Evolutionary conservation across 2,888 invertebrate genomes (phyloP), one percentile per base, ranked within the genome.

Genomic region (Nycteola revayana): DNA sequence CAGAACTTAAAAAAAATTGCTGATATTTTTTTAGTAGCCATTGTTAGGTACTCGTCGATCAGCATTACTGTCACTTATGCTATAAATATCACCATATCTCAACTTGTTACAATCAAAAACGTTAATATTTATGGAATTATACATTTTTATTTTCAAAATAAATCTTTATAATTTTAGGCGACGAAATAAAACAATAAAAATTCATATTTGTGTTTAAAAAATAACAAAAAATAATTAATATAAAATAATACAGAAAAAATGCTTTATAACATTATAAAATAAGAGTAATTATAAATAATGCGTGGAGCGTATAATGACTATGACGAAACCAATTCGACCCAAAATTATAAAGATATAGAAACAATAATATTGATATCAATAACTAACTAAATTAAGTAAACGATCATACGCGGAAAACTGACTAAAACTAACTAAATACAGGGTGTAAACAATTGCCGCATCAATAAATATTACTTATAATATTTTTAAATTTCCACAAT

Each of bases 361-460:
- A 43, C 44, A 36, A 47, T 33, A 43, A 49, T 45, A 52, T 47
- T 38, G 32, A 37, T 53, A 44, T 22, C 14, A 24, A 30, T 44
- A 63, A 59, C 57, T 69, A 63, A 66, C 61, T 60, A 63, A 60
- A 66, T 69, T 70, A 74, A 66, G 66, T 70, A 68, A 54, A 61
- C 51, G 56, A 55, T 56, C 49, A 54, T 59, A 56, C 56, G 55
- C 45, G 51, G n/a, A 65, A 60, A 66, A 62, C 61, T 59, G 54
- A 57, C 50, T 66, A 50, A 57, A 63, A 52, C 60, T 62, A 68
- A 60, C 66, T 70, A 75, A 74, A 81, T 82, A 82, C 73, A 75
- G 62, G 75, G 73, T 75, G 78, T 74, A 74, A 77, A 77, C 58
- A 63, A 72, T 79, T 75, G 76, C 75, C 60, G 25, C 40, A 34